Evolutionary conservation across 2,888 invertebrate genomes (phyloP).

Genomic region (Fragum fragum): DNA sequence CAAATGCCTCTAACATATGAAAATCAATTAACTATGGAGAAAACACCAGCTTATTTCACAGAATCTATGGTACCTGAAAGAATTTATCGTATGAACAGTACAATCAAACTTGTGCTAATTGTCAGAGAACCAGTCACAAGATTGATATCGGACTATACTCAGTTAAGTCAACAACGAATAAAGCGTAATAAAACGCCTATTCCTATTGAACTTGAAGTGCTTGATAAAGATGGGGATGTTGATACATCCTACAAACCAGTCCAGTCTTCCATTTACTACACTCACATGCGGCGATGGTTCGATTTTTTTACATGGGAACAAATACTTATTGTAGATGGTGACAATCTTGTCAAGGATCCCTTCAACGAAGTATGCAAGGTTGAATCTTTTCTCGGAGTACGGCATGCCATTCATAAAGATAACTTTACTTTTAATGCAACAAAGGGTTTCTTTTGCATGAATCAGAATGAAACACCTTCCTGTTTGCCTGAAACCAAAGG

Average conservation of each 20-base stretch:
- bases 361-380: constrained; percentile 75
- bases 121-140: constrained; percentile 98
- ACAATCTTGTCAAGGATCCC: constrained; percentile 77
- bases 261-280: constrained; percentile 79
- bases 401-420: constrained; percentile 87
- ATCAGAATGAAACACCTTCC: constrained; percentile 89
- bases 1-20: constrained; percentile 97
- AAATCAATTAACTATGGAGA: constrained; percentile 97
- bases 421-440: constrained; percentile 98
- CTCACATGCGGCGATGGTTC: constrained; percentile 96
- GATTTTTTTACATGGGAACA: constrained; percentile 96
- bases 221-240: constrained; percentile 84
- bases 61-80: constrained; percentile 97
- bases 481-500: constrained; percentile 96
- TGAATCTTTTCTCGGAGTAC: constrained; percentile 80
- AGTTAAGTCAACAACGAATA: constrained; percentile 89
- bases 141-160: constrained; percentile 98
- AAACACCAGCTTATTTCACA: constrained; percentile 98
- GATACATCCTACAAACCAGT: constrained; percentile 86
- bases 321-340: constrained; percentile 94
- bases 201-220: constrained; percentile 85
- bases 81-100: constrained; percentile 96
- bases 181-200: constrained; percentile 71
- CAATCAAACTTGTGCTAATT: constrained; percentile 95
- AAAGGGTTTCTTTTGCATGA: constrained; percentile 97